Base-by-base conservation (phyloP, 2,797 vertebrate species). In the Helarctos malayanus region DNA sequence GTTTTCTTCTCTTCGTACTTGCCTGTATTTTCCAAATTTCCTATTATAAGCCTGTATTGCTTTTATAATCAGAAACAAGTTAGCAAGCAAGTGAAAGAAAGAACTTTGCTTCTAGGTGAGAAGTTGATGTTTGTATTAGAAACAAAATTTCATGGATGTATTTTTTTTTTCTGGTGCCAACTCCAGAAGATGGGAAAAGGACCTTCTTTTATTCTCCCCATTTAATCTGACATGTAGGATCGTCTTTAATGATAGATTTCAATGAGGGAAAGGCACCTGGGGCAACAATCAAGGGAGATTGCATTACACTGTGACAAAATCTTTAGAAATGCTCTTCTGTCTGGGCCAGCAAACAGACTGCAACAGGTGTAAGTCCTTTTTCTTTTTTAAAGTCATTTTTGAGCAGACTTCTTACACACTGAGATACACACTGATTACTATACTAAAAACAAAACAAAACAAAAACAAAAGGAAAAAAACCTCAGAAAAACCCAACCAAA, bases 251-350 rank as follows among this genome's bases (percentile, higher is more conserved):
- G 95, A 83, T 27, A 78, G 21, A 92, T 90, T 92, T 83, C 91
- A 82, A 3, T 45, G 61, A 92, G 38, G 41, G 27, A 79, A 88
- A 93, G 52, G n/a, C 93, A 95, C 92, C 93, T 98, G 94, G 82
- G 89, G 68, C 69, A 97, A 95, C 75, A 89, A 73, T 90, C n/a
- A 56, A 73, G 56, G 81, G 61, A 52, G 92, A 96, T 97, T 69
- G 35, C 23, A 19, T 98, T 97, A 95, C 91, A 95, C 91, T 83
- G 78, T 86, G 96, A 97, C 97, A 83, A 95, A 97, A 47, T 61
- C 88, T 85, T 97, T 92, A 94, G 94, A 96, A 88, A 94, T 0
- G 47, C 41, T 90, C 78, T 85, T 96, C 82, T 97, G 56, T 89
- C 80, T 91, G 32, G 45, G 49, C 47, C 27, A 89, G 1, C 71